These are phyloP conservation scores for Drosophila tani DNA, from an alignment of 1,140 invertebrate genomes.

Conservation along the genomic window DNA sequence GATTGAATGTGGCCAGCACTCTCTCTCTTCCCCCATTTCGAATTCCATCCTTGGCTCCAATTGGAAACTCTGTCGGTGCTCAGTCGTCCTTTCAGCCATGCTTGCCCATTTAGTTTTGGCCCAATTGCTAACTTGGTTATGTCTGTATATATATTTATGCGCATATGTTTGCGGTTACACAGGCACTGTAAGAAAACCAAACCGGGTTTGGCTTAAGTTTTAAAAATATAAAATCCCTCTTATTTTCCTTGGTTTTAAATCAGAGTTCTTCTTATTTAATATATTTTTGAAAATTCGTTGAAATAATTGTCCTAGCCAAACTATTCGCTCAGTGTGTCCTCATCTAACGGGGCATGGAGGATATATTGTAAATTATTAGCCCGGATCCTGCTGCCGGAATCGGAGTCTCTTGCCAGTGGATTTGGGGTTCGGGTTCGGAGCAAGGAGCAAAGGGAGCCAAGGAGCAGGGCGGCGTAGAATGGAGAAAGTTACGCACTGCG, in stretches of 20 bases:
- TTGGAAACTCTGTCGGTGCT: background rate
- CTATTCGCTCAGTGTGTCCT: constrained; percentile 13
- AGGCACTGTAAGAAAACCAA: constrained; percentile 11
- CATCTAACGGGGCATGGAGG: constrained; percentile 18
- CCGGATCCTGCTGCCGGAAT: constrained; percentile 23
- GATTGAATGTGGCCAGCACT: constrained; percentile 7
- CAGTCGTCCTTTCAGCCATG: constrained; percentile 5
- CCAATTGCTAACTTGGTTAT: constrained; percentile 34
- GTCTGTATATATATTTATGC: constrained; percentile 25
- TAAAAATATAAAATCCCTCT: too few species aligned
- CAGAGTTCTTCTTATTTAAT: too few species aligned
- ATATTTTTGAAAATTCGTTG: background rate
- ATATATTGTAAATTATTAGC: constrained; percentile 48
- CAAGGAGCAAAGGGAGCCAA: too few species aligned
- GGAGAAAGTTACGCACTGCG: constrained; percentile 78
- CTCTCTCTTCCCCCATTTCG: background rate
- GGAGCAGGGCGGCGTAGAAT: background rate
- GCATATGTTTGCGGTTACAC: constrained; percentile 40
- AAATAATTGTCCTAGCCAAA: background rate
- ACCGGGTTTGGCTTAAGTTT: background rate
- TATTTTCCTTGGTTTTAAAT: too few species aligned
- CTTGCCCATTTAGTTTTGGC: constrained; percentile 40
- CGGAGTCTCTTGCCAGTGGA: constrained; percentile 37
- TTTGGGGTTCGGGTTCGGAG: constrained; percentile 2
- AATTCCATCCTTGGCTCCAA: background rate